Conservation (phyloP, 1,140 invertebrate species). For the Probaryconus sp. region DNA sequence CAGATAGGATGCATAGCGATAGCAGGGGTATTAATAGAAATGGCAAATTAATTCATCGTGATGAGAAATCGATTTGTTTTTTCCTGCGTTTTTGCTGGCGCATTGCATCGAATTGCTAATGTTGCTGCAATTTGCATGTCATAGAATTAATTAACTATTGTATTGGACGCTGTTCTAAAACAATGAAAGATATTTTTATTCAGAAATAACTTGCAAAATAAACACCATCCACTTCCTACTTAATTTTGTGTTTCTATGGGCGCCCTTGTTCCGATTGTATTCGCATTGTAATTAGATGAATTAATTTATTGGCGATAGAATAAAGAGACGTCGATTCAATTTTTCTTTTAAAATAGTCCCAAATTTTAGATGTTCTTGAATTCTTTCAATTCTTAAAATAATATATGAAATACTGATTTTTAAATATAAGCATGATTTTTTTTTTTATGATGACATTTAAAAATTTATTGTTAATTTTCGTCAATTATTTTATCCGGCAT, state of each 20-base stretch:
- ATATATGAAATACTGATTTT: too few relatives aligned
- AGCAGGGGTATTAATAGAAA: conserved; percentile 36
- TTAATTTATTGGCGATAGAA: too few relatives aligned
- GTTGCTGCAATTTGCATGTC: conserved; percentile 48
- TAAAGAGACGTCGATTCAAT: too few relatives aligned
- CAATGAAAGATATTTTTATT: conserved; percentile 52
- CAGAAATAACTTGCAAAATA: conserved; percentile 42
- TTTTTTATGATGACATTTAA: too few relatives aligned
- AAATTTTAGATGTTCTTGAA: too few relatives aligned
- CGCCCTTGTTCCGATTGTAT: not conserved
- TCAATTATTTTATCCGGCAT: not conserved
- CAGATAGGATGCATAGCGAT: conserved; percentile 9
- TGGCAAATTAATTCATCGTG: conserved; percentile 58
- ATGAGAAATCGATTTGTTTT: conserved; percentile 61
- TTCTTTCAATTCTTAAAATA: too few relatives aligned
- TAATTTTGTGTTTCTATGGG: conserved; percentile 29
- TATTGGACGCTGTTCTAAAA: conserved; percentile 19
- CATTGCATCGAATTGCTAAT: conserved; percentile 55
- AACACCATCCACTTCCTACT: conserved; percentile 3
- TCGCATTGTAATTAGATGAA: too few relatives aligned
- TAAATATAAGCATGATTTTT: too few relatives aligned
- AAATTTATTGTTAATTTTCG: too few relatives aligned
- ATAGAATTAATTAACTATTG: conserved; percentile 58
- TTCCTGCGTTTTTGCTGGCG: conserved; percentile 27
- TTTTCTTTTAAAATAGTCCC: too few relatives aligned